Evolutionary conservation across 2,888 invertebrate species (phyloP).

Genomic region (Chymomyza fuscimana): DNA sequence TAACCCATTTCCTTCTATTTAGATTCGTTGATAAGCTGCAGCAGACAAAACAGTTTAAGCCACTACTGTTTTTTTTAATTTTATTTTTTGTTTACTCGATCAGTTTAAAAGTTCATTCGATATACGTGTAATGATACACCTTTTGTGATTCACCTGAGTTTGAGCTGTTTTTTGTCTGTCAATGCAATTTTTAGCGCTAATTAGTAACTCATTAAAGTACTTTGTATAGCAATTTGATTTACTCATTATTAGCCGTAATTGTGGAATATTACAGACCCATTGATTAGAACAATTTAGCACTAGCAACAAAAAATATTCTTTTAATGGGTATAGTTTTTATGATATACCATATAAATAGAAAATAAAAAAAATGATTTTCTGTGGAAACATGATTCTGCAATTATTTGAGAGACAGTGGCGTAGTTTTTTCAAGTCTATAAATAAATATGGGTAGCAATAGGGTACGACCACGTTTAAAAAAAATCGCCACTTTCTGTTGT

Average conservation of each 20-base stretch:
- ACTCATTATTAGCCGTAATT: conserved; percentile 39
- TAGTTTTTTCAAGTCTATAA: too few relatives aligned
- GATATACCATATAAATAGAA: neutral
- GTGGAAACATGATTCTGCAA: neutral
- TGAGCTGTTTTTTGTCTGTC: neutral
- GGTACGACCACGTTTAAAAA: too few relatives aligned
- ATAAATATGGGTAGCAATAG: too few relatives aligned
- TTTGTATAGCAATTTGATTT: conserved; percentile 20
- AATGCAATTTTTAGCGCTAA: neutral
- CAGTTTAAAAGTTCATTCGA: conserved; percentile 30
- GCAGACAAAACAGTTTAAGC: neutral
- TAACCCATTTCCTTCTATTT: conserved; percentile 5
- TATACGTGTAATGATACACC: neutral
- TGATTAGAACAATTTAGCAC: neutral
- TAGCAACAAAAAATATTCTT: neutral
- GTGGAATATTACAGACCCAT: neutral
- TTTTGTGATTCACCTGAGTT: neutral
- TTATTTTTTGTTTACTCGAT: neutral
- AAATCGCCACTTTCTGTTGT: too few relatives aligned
- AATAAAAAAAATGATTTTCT: neutral
- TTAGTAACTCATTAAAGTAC: neutral
- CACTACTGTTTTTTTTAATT: conserved; percentile 9
- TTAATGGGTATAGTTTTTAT: neutral
- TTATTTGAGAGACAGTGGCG: neutral
- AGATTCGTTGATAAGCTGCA: conserved; percentile 19